Conservation (phyloP, 2,888 invertebrate species). For the Eilema depressum region DNA sequence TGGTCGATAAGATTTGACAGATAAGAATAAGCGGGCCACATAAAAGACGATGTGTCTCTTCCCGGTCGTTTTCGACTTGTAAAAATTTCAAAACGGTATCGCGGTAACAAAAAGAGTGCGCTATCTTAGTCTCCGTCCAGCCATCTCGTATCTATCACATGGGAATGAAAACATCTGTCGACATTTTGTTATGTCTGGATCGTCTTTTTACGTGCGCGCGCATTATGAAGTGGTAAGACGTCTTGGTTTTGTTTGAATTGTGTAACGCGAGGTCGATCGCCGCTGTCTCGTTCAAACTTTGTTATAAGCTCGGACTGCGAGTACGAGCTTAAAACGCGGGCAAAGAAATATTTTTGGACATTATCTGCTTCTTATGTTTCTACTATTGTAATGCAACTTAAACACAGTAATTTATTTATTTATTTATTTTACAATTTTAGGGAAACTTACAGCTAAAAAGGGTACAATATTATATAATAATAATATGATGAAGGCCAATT, state of each 20-base stretch:
- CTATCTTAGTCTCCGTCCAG: slow-evolving; percentile 61
- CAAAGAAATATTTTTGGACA: slow-evolving; percentile 60
- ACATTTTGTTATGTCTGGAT: slow-evolving; percentile 71
- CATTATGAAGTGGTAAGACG: slow-evolving; percentile 68
- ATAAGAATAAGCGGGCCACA: slow-evolving; percentile 79
- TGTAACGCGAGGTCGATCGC: slow-evolving; percentile 73
- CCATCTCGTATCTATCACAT: slow-evolving; percentile 76
- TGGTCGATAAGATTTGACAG: slow-evolving; percentile 85
- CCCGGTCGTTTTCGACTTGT: slow-evolving; percentile 75
- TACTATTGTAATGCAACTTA: slow-evolving; percentile 59
- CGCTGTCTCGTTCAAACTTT: slow-evolving; percentile 67
- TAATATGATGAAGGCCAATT: no score
- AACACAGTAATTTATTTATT: no score
- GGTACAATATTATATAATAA: no score
- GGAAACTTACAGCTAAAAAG: no score
- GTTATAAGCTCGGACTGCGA: slow-evolving; percentile 61
- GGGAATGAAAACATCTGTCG: slow-evolving; percentile 84
- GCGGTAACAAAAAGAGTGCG: slow-evolving; percentile 70
- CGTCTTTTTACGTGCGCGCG: slow-evolving; percentile 66
- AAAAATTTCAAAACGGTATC: slow-evolving; percentile 80
- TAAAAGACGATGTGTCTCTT: slow-evolving; percentile 81
- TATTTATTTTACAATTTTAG: no score
- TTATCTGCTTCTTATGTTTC: slow-evolving; percentile 60
- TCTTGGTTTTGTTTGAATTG: slow-evolving; percentile 69
- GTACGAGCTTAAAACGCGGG: slow-evolving; percentile 56